A percentile compares a stretch with the other conserved stretches of the same genome.
These are phyloP conservation scores for Fissipunctia ypsillon DNA, from an alignment of 2,888 invertebrate species.

Conservation along the genomic window DNA sequence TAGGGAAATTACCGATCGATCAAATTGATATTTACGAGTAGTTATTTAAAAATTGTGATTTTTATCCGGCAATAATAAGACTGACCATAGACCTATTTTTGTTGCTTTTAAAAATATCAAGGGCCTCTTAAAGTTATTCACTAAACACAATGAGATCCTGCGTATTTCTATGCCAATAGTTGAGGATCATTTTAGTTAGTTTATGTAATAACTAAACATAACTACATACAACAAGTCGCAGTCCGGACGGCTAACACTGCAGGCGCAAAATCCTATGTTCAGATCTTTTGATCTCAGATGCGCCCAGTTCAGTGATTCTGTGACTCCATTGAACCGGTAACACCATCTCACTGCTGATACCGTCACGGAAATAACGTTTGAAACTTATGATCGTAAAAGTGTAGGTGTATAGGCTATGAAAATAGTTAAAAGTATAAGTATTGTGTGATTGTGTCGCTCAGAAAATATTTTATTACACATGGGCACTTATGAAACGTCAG, in stretches of 20 bases:
- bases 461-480: no score
- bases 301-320: conserved; percentile 70
- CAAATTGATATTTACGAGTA: no score
- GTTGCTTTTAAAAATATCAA: no score
- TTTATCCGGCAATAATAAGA: no score
- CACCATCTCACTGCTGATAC: conserved; percentile 61
- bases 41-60: no score
- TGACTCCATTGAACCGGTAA: conserved; percentile 76
- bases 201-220: not conserved
- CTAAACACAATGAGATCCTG: not conserved
- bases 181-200: not conserved
- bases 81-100: no score
- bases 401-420: not conserved
- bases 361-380: conserved; percentile 44
- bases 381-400: conserved; percentile 15
- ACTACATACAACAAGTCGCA: not conserved
- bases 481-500: no score
- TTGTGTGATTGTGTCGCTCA: no score
- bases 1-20: no score
- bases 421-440: not conserved
- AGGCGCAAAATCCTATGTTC: conserved; percentile 63
- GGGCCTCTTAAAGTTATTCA: not conserved
- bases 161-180: not conserved
- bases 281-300: conserved; percentile 78
- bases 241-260: conserved; percentile 53